phyloP scores from a whole-genome alignment of 2,888 invertebrate species.

The Brachypterus glaber region DNA sequence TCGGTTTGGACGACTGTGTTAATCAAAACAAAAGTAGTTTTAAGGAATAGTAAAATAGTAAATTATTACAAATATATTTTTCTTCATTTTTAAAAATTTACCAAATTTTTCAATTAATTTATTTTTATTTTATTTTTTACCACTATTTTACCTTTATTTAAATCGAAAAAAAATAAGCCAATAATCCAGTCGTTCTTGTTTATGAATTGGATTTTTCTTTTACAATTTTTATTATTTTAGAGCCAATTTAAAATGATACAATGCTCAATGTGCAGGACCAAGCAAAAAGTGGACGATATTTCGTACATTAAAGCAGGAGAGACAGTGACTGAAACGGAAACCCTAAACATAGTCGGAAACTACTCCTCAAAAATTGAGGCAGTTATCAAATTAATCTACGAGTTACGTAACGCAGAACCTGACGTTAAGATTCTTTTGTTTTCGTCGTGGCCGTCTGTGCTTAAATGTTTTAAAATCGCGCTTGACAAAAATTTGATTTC shows the following conservation, averaged over 20 bases:
- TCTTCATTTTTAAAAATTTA: no score
- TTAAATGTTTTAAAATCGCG: slow-evolving; percentile 47
- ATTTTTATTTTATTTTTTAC: no score
- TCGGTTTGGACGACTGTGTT: no score
- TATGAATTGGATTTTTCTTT: no score
- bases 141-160: no score
- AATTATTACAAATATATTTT: no score
- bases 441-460: slow-evolving; percentile 49
- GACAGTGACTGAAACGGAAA: slow-evolving; percentile 23
- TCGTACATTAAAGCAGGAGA: slow-evolving; percentile 39
- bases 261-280: slow-evolving; percentile 53
- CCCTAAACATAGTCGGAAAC: slow-evolving; percentile 46
- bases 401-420: slow-evolving; percentile 45
- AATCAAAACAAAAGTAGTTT: no score
- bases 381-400: slow-evolving; percentile 49
- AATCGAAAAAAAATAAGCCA: no score
- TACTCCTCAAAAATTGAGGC: slow-evolving; percentile 62
- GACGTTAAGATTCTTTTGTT: slow-evolving; percentile 63
- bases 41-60: no score
- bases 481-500: slow-evolving; percentile 45
- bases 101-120: no score
- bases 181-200: no score
- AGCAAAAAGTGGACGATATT: slow-evolving; percentile 43
- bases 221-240: no score
- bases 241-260: slow-evolving; percentile 26